Base-by-base conservation (phyloP, 2,888 invertebrate species). In the Coremacera marginata region DNA sequence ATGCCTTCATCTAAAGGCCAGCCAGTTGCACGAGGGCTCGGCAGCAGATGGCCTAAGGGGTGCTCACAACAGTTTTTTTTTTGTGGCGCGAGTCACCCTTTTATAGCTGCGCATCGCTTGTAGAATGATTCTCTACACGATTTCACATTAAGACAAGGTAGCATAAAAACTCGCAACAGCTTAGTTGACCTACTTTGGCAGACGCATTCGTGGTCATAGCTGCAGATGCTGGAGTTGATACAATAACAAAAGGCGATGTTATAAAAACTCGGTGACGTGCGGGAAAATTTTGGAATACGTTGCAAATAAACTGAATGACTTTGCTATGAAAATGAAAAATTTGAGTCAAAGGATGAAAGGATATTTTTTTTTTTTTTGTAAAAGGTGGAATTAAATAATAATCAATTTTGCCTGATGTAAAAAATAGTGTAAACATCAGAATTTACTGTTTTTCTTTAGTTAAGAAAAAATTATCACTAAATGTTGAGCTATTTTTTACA, bases 1-100 rank as follows among this genome's bases (percentile, higher is more conserved):
- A 34, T n/a, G 70, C n/a, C 27, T 27, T 9, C 52, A 16, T 51
- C 70, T 27, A 14, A 34, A 63, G 34, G 27, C 27, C 25, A 25
- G 37, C 8, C 49, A 31, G 27, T 34, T 67, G 22, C n/a, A 9
- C 34, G 67, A 70, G 9, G 19, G 19, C 11, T 7, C 34, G 27
- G 22, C 60, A 60, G 70, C 70, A 70, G 70, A 70, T 70, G 70
- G 70, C 55, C 31, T 34, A 31, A 52, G n/a, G 44, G 11, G 37
- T 11, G 67, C 37, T 67, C 44, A 27, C 44, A 49, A 8, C n/a
- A 19, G 1, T 49, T 34, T 31, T 25, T 49, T n/a, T 16, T 14
- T 27, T 55, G 31, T 55, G 70, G 55, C 70, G 55, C 52, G 55
- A 51, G 70, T 55, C 52, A 55, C 70, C 49, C 70, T 22, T 52